Percentiles rank a stretch among this genome's conserved stretches.
Conservation (phyloP, 2,113 vertebrate species). For the human region GRCh38 chr5:113134501-113135000, state of each 20-base stretch:
- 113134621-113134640: not conserved
- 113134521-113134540: not conserved
- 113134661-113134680: not conserved
- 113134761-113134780: too few species aligned
- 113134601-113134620: not conserved
- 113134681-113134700: not conserved
- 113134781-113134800: too few species aligned
- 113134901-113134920: not conserved
- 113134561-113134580: not conserved
- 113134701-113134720: too few species aligned
- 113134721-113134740: too few species aligned
- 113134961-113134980: too few species aligned
- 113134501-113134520: not conserved
- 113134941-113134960: not conserved
- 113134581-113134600: not conserved
- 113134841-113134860: not conserved
- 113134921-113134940: not conserved
- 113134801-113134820: too few species aligned
- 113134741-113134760: too few species aligned
- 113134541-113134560: not conserved
- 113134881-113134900: not conserved
- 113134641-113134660: not conserved
- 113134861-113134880: not conserved
- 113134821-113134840: not conserved
- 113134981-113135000: too few species aligned